Conservation (phyloP, 2,113 vertebrate genomes). For the Panurus biarmicus region DNA sequence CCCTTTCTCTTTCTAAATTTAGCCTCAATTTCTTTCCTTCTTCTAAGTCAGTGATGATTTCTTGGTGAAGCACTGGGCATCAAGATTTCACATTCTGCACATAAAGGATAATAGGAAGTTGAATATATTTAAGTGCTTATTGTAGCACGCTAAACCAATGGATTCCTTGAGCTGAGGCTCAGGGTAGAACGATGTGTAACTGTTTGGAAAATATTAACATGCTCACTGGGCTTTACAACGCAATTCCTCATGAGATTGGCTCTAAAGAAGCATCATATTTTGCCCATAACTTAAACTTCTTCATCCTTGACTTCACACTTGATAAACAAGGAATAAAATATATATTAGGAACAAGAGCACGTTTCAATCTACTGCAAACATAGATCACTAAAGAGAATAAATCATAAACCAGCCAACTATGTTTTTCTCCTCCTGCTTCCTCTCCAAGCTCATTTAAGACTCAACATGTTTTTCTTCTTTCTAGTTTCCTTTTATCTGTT, state of each 20-base stretch:
- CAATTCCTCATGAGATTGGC: background rate
- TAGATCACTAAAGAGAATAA: conserved; percentile 21
- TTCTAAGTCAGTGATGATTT: background rate
- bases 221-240: background rate
- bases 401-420: background rate
- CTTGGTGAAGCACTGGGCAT: background rate
- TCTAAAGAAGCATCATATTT: background rate
- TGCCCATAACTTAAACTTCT: background rate
- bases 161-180: background rate
- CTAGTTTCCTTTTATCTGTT: conserved; percentile 23
- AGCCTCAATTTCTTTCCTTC: background rate
- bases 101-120: background rate
- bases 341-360: background rate
- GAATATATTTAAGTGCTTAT: background rate
- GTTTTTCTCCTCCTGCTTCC: conserved; percentile 5
- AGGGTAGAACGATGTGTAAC: background rate
- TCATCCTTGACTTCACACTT: background rate
- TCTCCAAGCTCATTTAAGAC: conserved; percentile 32
- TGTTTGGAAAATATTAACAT: background rate
- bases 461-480: conserved; percentile 17
- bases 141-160: background rate
- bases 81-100: background rate
- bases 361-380: background rate
- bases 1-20: background rate
- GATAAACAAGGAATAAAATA: conserved; percentile 10